phyloP scores from a whole-genome alignment of 2,888 invertebrate species.

The Alitta virens region DNA sequence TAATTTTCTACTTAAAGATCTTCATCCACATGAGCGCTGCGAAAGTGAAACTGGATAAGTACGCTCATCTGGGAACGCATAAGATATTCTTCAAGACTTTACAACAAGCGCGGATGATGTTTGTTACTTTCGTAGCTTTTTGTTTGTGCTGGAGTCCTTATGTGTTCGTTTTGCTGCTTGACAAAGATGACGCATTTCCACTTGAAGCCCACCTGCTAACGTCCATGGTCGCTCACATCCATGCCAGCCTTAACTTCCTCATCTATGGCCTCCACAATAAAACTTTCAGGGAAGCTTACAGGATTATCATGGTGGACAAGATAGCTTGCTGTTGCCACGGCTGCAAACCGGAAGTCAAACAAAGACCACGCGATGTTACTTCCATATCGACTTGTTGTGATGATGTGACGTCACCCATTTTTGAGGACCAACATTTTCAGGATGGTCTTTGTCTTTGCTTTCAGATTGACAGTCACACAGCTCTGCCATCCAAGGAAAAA shows the following conservation, averaged over 20 bases:
- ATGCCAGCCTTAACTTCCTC: conserved; percentile 27
- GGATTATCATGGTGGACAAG: conserved; percentile 9
- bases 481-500: too few relatives aligned
- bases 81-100: background rate
- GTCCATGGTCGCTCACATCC: conserved; percentile 22
- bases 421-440: too few relatives aligned
- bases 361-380: too few relatives aligned
- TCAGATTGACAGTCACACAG: too few relatives aligned
- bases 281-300: conserved; percentile 21
- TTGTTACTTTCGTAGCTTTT: conserved; percentile 39
- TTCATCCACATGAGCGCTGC: conserved; percentile 19
- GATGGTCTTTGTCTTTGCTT: too few relatives aligned
- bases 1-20: conserved; percentile 16
- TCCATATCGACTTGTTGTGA: too few relatives aligned
- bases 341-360: too few relatives aligned
- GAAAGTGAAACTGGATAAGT: conserved; percentile 4
- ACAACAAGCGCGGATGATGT: conserved; percentile 34
- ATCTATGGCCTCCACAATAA: conserved; percentile 28
- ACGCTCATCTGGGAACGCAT: background rate
- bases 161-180: conserved; percentile 34
- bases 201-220: conserved; percentile 34
- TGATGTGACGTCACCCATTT: too few relatives aligned
- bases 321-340: background rate
- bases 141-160: conserved; percentile 41
- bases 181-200: conserved; percentile 32